Percentiles rank a stretch among this genome's conserved stretches.
phyloP scores from a whole-genome alignment of 2,113 vertebrate genomes.

The Anas platyrhynchos region DNA sequence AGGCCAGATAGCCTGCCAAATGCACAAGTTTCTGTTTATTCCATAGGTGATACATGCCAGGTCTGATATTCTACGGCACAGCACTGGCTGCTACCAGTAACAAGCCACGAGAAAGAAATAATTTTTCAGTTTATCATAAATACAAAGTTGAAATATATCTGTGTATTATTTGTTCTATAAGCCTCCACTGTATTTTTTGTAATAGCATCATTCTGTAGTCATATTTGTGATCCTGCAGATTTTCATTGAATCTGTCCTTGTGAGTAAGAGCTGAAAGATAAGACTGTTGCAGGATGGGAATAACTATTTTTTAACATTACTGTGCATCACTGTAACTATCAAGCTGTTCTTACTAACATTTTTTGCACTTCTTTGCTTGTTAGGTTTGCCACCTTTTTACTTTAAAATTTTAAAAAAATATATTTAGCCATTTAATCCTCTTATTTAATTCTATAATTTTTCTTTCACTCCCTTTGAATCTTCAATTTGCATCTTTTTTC shows the following conservation, averaged over 20 bases:
- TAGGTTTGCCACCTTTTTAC: background rate
- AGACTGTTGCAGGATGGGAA: rapidly evolving
- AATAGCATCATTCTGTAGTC: background rate
- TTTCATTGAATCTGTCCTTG: background rate
- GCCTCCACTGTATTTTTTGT: background rate
- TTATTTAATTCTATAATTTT: background rate
- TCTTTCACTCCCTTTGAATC: background rate
- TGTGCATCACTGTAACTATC: background rate
- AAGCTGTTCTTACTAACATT: background rate
- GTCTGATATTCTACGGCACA: background rate
- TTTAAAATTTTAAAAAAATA: background rate
- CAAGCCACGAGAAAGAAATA: background rate
- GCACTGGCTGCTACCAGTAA: background rate
- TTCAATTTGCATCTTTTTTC: background rate
- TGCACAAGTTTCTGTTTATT: background rate
- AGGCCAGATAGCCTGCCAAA: background rate
- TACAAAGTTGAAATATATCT: background rate
- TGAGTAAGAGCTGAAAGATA: background rate
- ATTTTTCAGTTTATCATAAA: background rate
- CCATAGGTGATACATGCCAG: background rate
- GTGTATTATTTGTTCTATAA: background rate
- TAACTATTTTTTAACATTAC: background rate
- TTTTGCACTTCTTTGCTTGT: background rate
- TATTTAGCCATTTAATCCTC: background rate
- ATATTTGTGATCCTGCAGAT: background rate